These are phyloP conservation scores for Halcyon malimbica DNA, from an alignment of 2,113 vertebrate genomes.

Conservation along the genomic window DNA sequence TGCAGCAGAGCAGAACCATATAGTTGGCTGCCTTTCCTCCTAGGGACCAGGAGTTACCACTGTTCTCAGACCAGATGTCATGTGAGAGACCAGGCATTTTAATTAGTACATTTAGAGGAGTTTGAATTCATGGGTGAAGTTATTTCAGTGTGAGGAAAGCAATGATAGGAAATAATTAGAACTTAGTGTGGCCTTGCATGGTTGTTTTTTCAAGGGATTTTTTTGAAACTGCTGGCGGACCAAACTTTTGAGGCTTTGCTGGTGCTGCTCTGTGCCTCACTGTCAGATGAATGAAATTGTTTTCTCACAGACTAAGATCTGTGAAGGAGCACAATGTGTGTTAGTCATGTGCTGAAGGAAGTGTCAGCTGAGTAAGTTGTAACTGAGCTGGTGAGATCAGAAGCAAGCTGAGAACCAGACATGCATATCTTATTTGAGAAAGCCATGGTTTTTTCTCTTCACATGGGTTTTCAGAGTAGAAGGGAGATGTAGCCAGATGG, in stretches of 20 bases:
- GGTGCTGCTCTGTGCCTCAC: not conserved
- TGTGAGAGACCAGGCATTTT: not conserved
- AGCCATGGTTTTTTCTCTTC: not conserved
- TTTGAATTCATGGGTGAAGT: not conserved
- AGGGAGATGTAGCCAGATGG: rapidly evolving
- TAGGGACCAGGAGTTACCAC: not conserved
- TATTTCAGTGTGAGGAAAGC: not conserved
- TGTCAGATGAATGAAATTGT: not conserved
- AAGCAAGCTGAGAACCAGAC: not conserved
- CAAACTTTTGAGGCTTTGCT: too few relatives aligned
- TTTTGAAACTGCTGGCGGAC: not conserved
- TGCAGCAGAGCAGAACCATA: not conserved
- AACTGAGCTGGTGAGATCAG: not conserved
- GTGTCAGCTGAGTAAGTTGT: not conserved
- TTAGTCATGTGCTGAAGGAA: not conserved
- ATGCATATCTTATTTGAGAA: rapidly evolving
- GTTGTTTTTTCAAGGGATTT: not conserved
- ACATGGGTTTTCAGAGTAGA: not conserved
- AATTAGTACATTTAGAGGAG: not conserved
- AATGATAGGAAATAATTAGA: not conserved
- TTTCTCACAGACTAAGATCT: not conserved
- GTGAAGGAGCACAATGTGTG: rapidly evolving
- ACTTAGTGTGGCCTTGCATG: not conserved
- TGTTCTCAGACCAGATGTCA: not conserved
- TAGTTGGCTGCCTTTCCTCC: not conserved